Evolutionary conservation across 2,113 vertebrate species (phyloP), one percentile per base, ranked within the genome.

Genomic region (Catharus minimus): DNA sequence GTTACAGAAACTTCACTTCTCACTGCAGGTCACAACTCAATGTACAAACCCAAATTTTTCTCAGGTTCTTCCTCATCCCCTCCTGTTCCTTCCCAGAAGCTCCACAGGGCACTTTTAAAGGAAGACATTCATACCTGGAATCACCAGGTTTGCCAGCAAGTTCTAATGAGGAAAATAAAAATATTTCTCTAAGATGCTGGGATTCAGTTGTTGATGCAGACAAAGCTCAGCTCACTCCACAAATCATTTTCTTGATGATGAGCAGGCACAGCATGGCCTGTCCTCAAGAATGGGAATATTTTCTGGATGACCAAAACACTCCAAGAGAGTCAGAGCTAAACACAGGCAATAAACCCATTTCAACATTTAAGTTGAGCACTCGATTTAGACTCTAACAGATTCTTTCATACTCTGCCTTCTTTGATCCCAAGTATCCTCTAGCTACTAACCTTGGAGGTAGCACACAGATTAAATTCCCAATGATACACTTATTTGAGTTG

Each of bases 401-500:
- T n/a, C 75, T 83, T 92, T 89, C 79, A 85, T 39, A 71, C 32
- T 68, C 60, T 86, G 72, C 77, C 43, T 74, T 71, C 85, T 96
- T 93, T 95, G 80, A 95, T 95, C 88, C 69, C 67, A 58, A 80
- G 78, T 86, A 88, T 94, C 91, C 89, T 82, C 81, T 32, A 90
- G 77, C 92, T 75, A 82, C 86, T 86, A 88, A 88, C 76, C 78
- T 95, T 89, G 90, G 86, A 95, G 82, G 86, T 78, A 66, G 74
- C 66, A 88, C 68, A 88, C 0, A 86, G 86, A 93, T 95, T 94
- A 95, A 94, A 94, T 74, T 82, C 91, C 47, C 55, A 90, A 43
- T 67, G 24, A 93, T 77, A 68, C 33, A 86, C 88, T 94, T 93
- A 76, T 69, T 43, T 76, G 75, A 83, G 65, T 71, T 92, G 88